Evolutionary conservation across 2,797 vertebrate genomes (phyloP).

Genomic region (Clarias fuscus): DNA sequence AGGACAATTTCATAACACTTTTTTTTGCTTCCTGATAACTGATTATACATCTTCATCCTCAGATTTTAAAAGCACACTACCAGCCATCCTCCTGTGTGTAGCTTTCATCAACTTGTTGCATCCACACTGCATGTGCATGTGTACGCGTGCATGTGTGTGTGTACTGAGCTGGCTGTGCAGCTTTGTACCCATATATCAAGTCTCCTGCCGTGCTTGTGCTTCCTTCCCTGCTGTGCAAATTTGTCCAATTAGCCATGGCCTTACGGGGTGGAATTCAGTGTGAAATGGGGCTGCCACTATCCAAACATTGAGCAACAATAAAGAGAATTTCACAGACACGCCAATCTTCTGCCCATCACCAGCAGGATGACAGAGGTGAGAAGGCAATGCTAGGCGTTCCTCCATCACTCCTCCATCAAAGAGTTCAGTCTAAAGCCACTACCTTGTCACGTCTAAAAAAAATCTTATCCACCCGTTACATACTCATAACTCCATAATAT

Average conservation of each 20-base stretch:
- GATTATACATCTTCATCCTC: background rate
- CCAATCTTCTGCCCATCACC: constrained; percentile 70
- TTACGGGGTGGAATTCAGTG: constrained; percentile 82
- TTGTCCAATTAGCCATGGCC: constrained; percentile 96
- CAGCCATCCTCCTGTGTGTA: constrained; percentile 1
- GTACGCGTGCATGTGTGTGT: background rate
- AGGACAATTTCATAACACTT: background rate
- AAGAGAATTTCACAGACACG: constrained; percentile 75
- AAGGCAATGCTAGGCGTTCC: constrained; percentile 56
- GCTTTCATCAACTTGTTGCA: background rate
- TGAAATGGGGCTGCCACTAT: constrained; percentile 84
- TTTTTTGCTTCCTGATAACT: background rate
- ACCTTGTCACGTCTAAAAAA: constrained; percentile 55
- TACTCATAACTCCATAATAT: background rate
- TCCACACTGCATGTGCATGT: constrained; percentile 24
- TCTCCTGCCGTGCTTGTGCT: constrained; percentile 74
- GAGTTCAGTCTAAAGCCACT: constrained; percentile 5
- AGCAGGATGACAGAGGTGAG: constrained; percentile 68
- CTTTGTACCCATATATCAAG: constrained; percentile 80
- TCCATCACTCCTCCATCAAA: constrained; percentile 17
- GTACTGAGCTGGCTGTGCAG: constrained; percentile 34
- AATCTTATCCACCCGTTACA: background rate
- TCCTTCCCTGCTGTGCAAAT: constrained; percentile 92
- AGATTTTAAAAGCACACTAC: background rate
- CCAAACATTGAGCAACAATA: constrained; percentile 82